Base-by-base conservation (phyloP, 2,797 vertebrate species). In the Eptatretus atami region DNA sequence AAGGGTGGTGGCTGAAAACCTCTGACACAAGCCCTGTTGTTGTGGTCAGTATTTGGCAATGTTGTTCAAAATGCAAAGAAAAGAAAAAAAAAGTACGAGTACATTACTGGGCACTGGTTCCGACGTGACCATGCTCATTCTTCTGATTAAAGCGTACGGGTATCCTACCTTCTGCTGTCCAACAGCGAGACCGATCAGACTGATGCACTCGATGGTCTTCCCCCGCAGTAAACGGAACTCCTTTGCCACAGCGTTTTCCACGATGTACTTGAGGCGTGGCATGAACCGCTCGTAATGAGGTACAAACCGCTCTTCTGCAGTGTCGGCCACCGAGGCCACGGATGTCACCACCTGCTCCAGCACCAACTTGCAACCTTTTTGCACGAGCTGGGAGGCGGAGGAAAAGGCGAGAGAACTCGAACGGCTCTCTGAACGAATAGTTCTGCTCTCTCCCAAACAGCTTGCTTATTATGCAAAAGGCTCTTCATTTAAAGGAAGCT, bases 271-370 rank as follows among this genome's bases (percentile, higher is more conserved):
- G 63, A 96, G 79, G 8, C 86, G 93, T 1, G 90, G 82, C 86
- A 98, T 98, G 76, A 96, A 98, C 66, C 85, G 75, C 69, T 95
- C 84, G 65, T 95, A 98, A 69, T 94, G 96, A 1, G 88, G 92
- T 72, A 98, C 90, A 69, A 98, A 98, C 69, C 86, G 92, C 71
- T 98, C 90, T 74, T 95, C 90, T 1, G 86, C 90, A 1, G 92
- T 96, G 76, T 98, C 92, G 1, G 92, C 92, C 71, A 98, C 92
- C 1, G 90, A 98, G 2, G 92, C 92, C 65, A 98, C 95, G 68
- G 92, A 96, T 1, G 92, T 98, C 76, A 98, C 92, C 68, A 98
- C 88, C 77, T 98, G 92, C 74, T 98, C 92, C 77, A 98, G 75
- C 63, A 98, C 92, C 71, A 98, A 77, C 65, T 98, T 98, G 68